Evolutionary conservation across 2,113 vertebrate genomes (phyloP), one percentile per base, ranked within the genome.

Genomic region (Macroglossus sobrinus): DNA sequence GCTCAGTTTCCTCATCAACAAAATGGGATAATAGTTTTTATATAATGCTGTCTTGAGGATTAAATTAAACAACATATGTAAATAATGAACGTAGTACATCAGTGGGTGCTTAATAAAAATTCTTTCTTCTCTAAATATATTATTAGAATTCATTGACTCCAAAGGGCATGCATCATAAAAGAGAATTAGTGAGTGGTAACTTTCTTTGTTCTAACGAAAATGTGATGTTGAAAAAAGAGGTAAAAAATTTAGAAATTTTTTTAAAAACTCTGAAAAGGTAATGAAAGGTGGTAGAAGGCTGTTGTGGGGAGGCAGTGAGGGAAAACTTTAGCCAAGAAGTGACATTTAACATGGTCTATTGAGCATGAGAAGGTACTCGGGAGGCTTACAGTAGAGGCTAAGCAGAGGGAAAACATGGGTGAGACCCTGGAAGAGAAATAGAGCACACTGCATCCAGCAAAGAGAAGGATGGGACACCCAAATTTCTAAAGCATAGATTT

Each of bases 101-200:
- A 78, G 21, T 76, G 38, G 22, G 26, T 63, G 15, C 7, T 93
- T 93, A 84, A 74, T 79, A 92, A 84, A 57, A 53, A 86, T 75
- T 5, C 86, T 63, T 91, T 96, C 10, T 18, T 94, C 94, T 93
- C 40, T 89, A 96, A 95, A 95, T 68, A 24, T 85, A 24, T 45
- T 22, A 87, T 53, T 87, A 75, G 50, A 69, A 72, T 63, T 82
- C 28, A 89, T 3, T 93, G 68, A 74, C 59, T 94, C 90, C 89
- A 69, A 84, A 79, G 78, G 26, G 6, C 26, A 91, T 57, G 4
- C 61, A 68, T 84, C 72, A 66, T 69, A 40, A 71, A 84, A 96
- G 45, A 94, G 55, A 90, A 82, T 76, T 72, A 87, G 38, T 91
- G 71, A 40, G 76, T 69, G 76, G 21, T 55, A 68, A 68, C 66